These are phyloP conservation scores for Ctenomys sociabilis DNA, from an alignment of 2,113 vertebrate genomes.

Conservation along the genomic window DNA sequence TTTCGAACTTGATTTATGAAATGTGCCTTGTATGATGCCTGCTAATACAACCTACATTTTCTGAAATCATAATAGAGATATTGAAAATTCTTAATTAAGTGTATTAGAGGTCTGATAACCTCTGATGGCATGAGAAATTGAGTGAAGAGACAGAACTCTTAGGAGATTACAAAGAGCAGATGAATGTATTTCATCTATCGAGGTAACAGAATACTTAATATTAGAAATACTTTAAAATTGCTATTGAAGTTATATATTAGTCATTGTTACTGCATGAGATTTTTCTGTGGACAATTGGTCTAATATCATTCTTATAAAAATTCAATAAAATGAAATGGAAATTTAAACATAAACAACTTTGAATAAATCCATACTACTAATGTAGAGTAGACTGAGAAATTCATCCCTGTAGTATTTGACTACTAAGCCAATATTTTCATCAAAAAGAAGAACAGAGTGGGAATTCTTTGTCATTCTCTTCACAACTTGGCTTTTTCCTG, in stretches of 20 bases:
- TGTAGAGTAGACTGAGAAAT: not conserved
- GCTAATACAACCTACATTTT: not conserved
- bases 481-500: not conserved
- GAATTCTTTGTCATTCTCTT: not conserved
- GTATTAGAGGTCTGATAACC: constrained; percentile 14
- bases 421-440: not conserved
- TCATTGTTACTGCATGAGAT: not conserved
- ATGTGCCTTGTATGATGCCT: not conserved
- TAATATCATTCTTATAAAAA: constrained; percentile 1
- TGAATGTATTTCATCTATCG: not conserved
- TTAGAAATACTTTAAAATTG: not conserved
- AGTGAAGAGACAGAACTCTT: not conserved
- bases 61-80: constrained; percentile 59
- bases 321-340: not conserved
- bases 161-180: constrained; percentile 13
- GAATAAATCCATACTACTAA: not conserved
- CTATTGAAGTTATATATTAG: constrained; percentile 43
- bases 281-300: not conserved
- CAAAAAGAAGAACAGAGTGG: not conserved
- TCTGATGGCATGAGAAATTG: constrained; percentile 21
- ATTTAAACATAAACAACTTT: not conserved
- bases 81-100: constrained; percentile 58
- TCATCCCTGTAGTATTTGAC: not conserved
- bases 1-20: constrained; percentile 50
- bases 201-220: not conserved